Conservation (phyloP, 2,888 invertebrate genomes). For the Drosophila borealis region DNA sequence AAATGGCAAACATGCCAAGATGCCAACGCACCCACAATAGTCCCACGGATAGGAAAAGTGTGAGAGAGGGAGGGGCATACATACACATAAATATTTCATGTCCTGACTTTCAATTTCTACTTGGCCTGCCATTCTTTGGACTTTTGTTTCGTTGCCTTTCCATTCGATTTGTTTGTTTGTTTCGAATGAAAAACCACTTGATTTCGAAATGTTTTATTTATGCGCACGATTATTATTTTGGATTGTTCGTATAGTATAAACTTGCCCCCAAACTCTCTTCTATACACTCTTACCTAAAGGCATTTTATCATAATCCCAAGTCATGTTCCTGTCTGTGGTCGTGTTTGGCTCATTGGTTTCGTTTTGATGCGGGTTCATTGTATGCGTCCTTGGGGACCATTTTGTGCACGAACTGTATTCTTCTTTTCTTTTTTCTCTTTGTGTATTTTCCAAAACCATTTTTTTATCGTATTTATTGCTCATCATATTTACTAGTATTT, state of each 20-base stretch:
- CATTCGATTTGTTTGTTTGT: slow-evolving; percentile 55
- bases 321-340: slow-evolving; percentile 48
- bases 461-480: slow-evolving; percentile 73
- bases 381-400: slow-evolving; percentile 45
- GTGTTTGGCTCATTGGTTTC: slow-evolving; percentile 67
- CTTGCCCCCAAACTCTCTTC: not conserved
- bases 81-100: slow-evolving; percentile 74
- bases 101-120: slow-evolving; percentile 75
- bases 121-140: slow-evolving; percentile 22
- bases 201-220: slow-evolving; percentile 77
- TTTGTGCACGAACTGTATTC: slow-evolving; percentile 56
- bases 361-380: slow-evolving; percentile 71
- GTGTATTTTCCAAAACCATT: slow-evolving; percentile 40
- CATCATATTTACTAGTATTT: slow-evolving; percentile 67
- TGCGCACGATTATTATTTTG: slow-evolving; percentile 75
- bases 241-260: slow-evolving; percentile 35
- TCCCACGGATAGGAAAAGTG: slow-evolving; percentile 3
- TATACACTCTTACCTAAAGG: slow-evolving; percentile 66
- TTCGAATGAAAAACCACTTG: slow-evolving; percentile 69
- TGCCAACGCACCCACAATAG: slow-evolving; percentile 56
- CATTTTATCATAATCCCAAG: slow-evolving; percentile 74
- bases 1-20: slow-evolving; percentile 70
- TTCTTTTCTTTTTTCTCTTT: not conserved
- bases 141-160: slow-evolving; percentile 28
- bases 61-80: not conserved